Evolutionary conservation across 2,113 vertebrate genomes (phyloP), one percentile per base, ranked within the genome.

Genomic region (Isurus oxyrinchus): DNA sequence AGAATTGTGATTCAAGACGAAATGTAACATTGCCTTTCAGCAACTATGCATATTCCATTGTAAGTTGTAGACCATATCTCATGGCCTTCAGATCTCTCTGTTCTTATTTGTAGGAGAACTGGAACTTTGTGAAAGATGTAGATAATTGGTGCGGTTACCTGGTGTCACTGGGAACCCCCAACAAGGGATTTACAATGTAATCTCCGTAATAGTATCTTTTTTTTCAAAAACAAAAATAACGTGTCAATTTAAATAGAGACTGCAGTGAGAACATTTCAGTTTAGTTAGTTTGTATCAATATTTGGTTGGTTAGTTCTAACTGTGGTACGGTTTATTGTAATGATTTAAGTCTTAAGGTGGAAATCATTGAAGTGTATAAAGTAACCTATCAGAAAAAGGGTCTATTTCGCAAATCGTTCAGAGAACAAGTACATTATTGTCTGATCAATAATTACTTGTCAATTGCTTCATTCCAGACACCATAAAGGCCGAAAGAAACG

Each of bases 401-500:
- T 72, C 66, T 95, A 72, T 69, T 95, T 67, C 94, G 49, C 94
- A 53, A 95, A 95, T 95, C 94, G 67, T 95, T 95, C 67, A 55
- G 44, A 53, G 49, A 95, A 95, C 94, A 95, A 95, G 94, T 95
- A 35, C 25, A 95, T 95, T 95, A 95, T 95, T 95, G 66, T 72
- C 94, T 72, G 94, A 95, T 95, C 94, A 76, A 95, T 72, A 72
- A 95, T 95, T 72, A 53, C 66, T 95, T 95, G 66, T 53, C 94
- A 94, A 53, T 95, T 95, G 63, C 94, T 95, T 95, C 27, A 95
- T 95, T 95, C 67, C 66, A 55, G 44, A 31, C 67, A 49, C 94
- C 66, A 72, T 95, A 95, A 95, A 95, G 40, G 49, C 63, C 40
- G 76, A 49, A 3, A 10, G 94, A 35, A 72, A 95, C 40, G 44